These are phyloP conservation scores for Myripristis jacobus DNA, from an alignment of 2,797 vertebrate species.

Conservation along the genomic window DNA sequence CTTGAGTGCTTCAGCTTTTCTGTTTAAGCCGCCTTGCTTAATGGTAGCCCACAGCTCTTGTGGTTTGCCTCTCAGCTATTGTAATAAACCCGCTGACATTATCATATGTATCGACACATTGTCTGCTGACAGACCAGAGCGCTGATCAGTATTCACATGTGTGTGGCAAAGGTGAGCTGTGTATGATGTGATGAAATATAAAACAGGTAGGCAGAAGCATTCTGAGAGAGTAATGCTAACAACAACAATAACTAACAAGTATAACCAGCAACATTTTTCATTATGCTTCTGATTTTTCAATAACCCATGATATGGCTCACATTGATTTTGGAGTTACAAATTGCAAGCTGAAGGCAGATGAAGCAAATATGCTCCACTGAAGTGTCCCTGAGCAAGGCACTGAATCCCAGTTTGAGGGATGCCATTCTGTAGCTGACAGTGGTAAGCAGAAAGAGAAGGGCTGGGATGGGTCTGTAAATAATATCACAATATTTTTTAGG, in stretches of 20 bases:
- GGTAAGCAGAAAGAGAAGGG: no score
- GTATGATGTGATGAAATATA: neutral
- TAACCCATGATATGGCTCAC: no score
- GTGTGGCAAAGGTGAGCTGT: neutral
- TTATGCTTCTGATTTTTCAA: no score
- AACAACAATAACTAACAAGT: neutral
- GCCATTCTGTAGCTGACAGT: no score
- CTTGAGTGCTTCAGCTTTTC: conserved; percentile 40
- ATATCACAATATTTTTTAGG: no score
- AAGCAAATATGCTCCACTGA: no score
- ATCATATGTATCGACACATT: neutral
- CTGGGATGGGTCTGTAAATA: no score
- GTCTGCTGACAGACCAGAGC: neutral
- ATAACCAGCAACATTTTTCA: neutral
- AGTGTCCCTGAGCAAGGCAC: no score
- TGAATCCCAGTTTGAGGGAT: no score
- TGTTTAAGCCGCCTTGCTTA: conserved; percentile 3
- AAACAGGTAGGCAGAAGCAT: conserved; percentile 1
- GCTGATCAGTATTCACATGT: neutral
- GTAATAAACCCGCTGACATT: conserved; percentile 13
- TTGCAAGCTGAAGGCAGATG: no score
- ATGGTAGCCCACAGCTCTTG: neutral
- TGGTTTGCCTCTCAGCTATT: conserved; percentile 8
- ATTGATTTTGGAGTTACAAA: neutral
- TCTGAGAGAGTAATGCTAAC: neutral